Base-by-base conservation (phyloP, 2,797 vertebrate genomes). In the Acipenser transmontanus region DNA sequence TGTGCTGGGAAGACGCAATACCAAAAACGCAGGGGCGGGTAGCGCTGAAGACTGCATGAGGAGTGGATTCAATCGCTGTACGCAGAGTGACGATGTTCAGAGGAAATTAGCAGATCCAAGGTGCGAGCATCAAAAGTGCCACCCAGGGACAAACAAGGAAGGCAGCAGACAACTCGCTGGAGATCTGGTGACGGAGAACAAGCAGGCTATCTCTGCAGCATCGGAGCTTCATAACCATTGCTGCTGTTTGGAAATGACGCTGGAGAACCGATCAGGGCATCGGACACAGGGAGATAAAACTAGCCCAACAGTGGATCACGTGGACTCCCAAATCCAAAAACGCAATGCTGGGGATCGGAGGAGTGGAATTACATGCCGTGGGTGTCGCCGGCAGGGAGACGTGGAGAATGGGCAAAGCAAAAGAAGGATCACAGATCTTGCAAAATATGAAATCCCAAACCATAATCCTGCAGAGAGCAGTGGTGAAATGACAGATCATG, bases 361-460 rank as follows among this genome's bases (percentile, higher is more conserved):
- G 34, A 34, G 34, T 34, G 34, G 34, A 34, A 34, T 34, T 34
- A 34, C 34, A 34, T 34, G 20, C 20, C 20, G 1, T 34, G 20
- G 20, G 20, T 34, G 20, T 2, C 62, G 51, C 67, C 67, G 64
- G 77, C 80, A 65, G 77, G 80, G 76, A 73, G 71, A 14, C 84
- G 81, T 80, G 82, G 81, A 73, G 64, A 17, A 34, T 52, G 57
- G 7, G 63, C 50, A 34, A 56, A 63, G 64, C 61, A 49, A 6
- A 59, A 68, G 20, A 34, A 34, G 20, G 20, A 34, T 34, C 20
- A 4, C 20, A 34, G 12, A 57, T 8, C 17, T 14, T 9, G 48
- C 11, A 6, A 20, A 64, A 69, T 6, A n/a, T 63, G 62, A 71
- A 50, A 66, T 47, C 62, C 51, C 60, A 59, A 17, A 64, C 49